Percentiles rank a stretch among this genome's conserved stretches.
phyloP scores from a whole-genome alignment of 2,797 vertebrate species.

The Acanthurus lineatus region DNA sequence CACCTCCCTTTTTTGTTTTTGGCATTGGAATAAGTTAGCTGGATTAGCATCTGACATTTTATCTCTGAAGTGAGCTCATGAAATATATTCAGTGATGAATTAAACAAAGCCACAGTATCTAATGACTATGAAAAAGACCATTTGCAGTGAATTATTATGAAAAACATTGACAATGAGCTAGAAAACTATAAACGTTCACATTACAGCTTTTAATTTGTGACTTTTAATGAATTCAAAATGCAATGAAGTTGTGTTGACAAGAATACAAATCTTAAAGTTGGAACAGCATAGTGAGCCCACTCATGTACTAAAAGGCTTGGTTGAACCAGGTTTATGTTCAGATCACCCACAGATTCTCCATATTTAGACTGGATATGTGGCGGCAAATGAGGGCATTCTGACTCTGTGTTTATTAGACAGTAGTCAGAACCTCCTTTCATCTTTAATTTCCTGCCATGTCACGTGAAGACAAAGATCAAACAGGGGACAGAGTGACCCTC shows the following conservation, averaged over 20 bases:
- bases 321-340: conserved; percentile 46
- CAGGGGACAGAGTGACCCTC: conserved; percentile 85
- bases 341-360: conserved; percentile 44
- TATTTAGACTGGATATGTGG: conserved; percentile 63
- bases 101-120: conserved; percentile 48
- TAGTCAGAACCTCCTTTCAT: conserved; percentile 84
- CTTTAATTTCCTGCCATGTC: conserved; percentile 88
- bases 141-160: conserved; percentile 57
- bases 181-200: conserved; percentile 51
- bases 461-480: conserved; percentile 87
- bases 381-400: conserved; percentile 76
- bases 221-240: conserved; percentile 37
- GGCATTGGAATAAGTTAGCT: conserved; percentile 38
- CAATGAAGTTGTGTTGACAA: conserved; percentile 46
- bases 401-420: conserved; percentile 84
- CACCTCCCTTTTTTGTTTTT: conserved; percentile 60
- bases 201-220: conserved; percentile 28
- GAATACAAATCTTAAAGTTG: conserved; percentile 6
- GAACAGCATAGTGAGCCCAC: conserved; percentile 16
- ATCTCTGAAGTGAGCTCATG: conserved; percentile 41
- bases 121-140: conserved; percentile 54
- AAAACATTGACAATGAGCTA: conserved; percentile 50
- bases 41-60: conserved; percentile 50
- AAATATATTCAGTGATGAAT: conserved; percentile 51
- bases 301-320: conserved; percentile 26